These are phyloP conservation scores for Clitarchus hookeri DNA, from an alignment of 2,888 invertebrate species.

Conservation along the genomic window DNA sequence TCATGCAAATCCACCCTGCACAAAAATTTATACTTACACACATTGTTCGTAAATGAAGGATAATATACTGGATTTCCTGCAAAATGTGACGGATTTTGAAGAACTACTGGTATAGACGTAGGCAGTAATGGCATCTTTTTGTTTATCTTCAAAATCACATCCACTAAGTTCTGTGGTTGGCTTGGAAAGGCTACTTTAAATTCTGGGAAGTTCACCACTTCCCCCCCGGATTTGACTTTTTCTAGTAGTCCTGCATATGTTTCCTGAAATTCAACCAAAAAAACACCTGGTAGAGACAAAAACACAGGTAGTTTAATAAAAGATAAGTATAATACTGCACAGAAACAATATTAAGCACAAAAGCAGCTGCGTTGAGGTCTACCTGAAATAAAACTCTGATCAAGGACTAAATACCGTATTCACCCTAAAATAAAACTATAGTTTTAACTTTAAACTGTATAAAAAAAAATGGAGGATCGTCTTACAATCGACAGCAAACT, in stretches of 20 bases:
- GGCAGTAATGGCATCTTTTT: not conserved
- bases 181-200: not conserved
- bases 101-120: not conserved
- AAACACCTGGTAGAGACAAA: too few relatives aligned
- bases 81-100: not conserved
- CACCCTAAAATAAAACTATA: too few relatives aligned
- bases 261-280: not conserved
- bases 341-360: too few relatives aligned
- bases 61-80: not conserved
- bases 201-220: not conserved
- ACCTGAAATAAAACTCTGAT: too few relatives aligned
- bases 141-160: not conserved
- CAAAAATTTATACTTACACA: not conserved
- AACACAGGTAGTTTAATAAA: too few relatives aligned
- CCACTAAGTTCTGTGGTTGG: not conserved
- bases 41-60: not conserved
- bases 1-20: too few relatives aligned
- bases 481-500: too few relatives aligned
- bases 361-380: too few relatives aligned
- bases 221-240: not conserved
- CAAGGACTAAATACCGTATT: too few relatives aligned
- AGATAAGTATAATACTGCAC: too few relatives aligned
- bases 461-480: too few relatives aligned
- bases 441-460: too few relatives aligned
- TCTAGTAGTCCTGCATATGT: not conserved